These are phyloP conservation scores for Panthera leo DNA, from an alignment of 2,113 vertebrate species.

Conservation along the genomic window DNA sequence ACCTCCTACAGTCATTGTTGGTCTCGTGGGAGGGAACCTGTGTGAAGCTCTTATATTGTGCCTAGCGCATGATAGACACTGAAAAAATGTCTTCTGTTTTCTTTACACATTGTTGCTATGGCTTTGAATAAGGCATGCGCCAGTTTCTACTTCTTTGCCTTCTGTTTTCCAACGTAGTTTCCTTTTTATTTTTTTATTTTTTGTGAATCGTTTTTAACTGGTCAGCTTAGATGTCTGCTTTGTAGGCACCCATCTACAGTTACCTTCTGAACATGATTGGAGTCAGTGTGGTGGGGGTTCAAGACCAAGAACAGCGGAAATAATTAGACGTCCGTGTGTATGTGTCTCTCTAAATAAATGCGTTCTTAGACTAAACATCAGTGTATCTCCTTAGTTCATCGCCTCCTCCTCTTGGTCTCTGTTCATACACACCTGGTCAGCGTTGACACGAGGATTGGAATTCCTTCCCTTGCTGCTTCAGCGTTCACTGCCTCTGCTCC, in stretches of 20 bases:
- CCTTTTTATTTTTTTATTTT: not conserved
- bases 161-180: conserved; percentile 21
- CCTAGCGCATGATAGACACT: not conserved
- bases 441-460: not conserved
- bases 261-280: not conserved
- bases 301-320: not conserved
- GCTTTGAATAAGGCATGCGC: not conserved
- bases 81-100: not conserved
- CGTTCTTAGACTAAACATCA: conserved; percentile 37
- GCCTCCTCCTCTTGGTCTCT: not conserved
- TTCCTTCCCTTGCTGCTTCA: not conserved
- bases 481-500: not conserved
- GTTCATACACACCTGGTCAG: not conserved
- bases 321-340: not conserved
- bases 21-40: not conserved
- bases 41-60: not conserved
- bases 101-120: not conserved
- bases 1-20: not conserved
- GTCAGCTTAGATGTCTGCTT: not conserved
- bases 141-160: not conserved
- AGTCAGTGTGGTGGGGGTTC: not conserved
- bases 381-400: not conserved
- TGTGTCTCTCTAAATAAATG: not conserved
- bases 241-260: not conserved
- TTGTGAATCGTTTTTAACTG: not conserved